Base-by-base conservation (phyloP, 2,797 vertebrate genomes). In the Pipistrellus pipistrellus region DNA sequence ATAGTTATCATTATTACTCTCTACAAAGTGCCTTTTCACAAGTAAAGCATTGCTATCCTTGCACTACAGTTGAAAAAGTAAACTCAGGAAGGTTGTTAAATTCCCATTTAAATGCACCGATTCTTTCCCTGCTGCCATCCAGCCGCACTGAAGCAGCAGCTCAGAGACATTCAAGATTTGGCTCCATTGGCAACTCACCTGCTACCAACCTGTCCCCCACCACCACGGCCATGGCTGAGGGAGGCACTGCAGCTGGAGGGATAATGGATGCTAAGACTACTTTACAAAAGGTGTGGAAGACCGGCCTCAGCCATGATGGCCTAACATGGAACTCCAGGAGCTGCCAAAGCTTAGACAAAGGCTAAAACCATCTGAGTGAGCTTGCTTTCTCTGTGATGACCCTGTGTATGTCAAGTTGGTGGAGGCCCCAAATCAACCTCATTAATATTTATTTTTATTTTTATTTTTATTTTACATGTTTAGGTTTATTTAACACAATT, bases 81-180 rank as follows among this genome's bases (percentile, higher is more conserved):
- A 91, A 86, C 53, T 76, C 59, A 55, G 51, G 59, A 57, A 88
- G 51, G 48, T 66, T 51, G 69, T 85, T 66, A 91, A 68, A 91
- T 80, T 69, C 11, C 6, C 72, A 44, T 38, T 38, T 10, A 13
- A 86, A 83, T 32, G 55, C 30, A 76, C 15, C 0, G 4, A 23
- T 32, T 77, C 21, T 44, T 59, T 78, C 48, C 15, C 2, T n/a
- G 38, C 9, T 0, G 11, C 72, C 17, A n/a, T 13, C n/a, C 6
- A 30, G 15, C 25, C 6, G 0, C 20, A 66, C 62, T 68, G 46
- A 51, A 25, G 44, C 13, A 8, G 55, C 48, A 59, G n/a, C 44
- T 64, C 21, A 0, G 41, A 6, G 8, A 20, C 27, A 5, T 32
- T 27, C 2, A 9, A 32, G 62, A 55, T 46, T 81, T 1, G 7